Base-by-base conservation (phyloP, 2,113 vertebrate species). In the Cyanoliseus patagonus region DNA sequence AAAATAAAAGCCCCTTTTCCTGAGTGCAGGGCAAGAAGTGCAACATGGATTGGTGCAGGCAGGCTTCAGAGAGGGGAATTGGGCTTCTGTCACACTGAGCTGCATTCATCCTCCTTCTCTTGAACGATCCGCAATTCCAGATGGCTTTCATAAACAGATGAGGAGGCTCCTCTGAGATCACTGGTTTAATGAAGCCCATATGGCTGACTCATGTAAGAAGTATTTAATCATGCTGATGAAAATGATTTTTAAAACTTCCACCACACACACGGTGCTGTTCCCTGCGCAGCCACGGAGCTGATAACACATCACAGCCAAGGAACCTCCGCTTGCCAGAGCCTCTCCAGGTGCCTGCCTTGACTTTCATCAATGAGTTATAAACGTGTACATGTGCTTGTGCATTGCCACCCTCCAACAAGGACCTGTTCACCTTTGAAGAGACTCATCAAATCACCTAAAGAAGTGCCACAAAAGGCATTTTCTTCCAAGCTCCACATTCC, bases 161-260 rank as follows among this genome's bases (percentile, higher is more conserved):
- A 98, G 97, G 97, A 97, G 97, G 94, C 97, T 97, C 91, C 95
- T 96, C 92, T 64, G 93, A 97, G 97, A 96, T 98, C 97, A 93
- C 92, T 83, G 80, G 7, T 81, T 96, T 98, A 98, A 98, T 97
- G 97, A 97, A 98, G 97, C 96, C 97, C 94, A 83, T 97, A 97
- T 98, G 97, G 95, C 96, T 97, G 97, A 98, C 94, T 98, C 97
- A 98, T 96, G 96, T 98, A 98, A 96, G 98, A 98, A 97, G 95
- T 98, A 98, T 98, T 98, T 98, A 98, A 98, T 97, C 97, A 94
- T 39, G 94, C 92, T 92, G 97, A 98, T 96, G 97, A 98, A 97
- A 98, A 97, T 98, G 2, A 91, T 90, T 97, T 96, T 72, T 4
- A 91, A 96, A 96, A 86, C 89, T 96, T 88, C 88, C 97, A 95